Base-by-base conservation (phyloP, 2,113 vertebrate genomes). In the Pseudorectes ferrugineus region DNA sequence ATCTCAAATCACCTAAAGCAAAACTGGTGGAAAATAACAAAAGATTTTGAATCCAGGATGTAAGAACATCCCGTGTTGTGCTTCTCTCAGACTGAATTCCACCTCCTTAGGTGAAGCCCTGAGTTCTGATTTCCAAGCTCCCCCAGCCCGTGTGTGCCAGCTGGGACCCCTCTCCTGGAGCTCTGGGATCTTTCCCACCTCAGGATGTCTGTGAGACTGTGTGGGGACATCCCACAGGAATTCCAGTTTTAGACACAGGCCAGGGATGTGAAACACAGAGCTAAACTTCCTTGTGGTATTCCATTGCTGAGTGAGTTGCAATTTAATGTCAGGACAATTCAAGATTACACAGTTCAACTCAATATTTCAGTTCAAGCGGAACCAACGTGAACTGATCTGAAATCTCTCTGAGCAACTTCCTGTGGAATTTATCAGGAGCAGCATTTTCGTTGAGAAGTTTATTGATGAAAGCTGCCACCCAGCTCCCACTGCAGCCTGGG, bases 71-170 rank as follows among this genome's bases (percentile, higher is more conserved):
- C 46, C 0, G 0, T 9, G 18, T 2, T 11, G 36, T 21, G 72
- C 42, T 59, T 25, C 33, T 59, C 70, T 42, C 51, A 18, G 55
- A 6, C 14, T 0, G 0, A 68, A 61, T 75, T 40, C 21, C 54
- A 42, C 16, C 78, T 76, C 14, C 25, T 16, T 22, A 55, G 40
- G 35, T 3, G 21, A 21, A 68, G 45, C 67, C 40, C 23, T 1
- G 24, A 17, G 75, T 28, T 65, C 42, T 62, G 67, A 75, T 73
- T 55, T 73, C 51, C 33, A 36, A 55, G 52, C 6, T 12, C 4
- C 3, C 3, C 2, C 25, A 55, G 20, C 16, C 45, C 1, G 6
- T 2, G 9, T 0, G 0, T 6, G 36, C 38, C 3, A 3, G 20
- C 33, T 33, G 6, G 35, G 63, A 40, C 22, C 9, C 21, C 4